Base-by-base conservation (phyloP, 1,140 invertebrate species). In the Drosophila cardini region DNA sequence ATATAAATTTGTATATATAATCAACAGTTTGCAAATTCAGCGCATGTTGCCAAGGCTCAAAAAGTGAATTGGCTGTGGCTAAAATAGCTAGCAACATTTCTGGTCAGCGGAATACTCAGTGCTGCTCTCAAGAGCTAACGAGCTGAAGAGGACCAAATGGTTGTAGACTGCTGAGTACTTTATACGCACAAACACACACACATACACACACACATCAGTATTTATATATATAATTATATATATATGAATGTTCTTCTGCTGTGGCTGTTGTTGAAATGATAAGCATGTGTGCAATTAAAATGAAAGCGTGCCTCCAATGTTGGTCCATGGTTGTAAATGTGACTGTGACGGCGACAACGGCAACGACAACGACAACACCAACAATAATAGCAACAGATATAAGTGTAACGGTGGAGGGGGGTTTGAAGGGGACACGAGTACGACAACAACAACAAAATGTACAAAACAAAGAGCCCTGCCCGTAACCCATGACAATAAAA, bases 201-300 rank as follows among this genome's bases (percentile, higher is more conserved):
- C 32, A 60, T 56, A 26, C 46, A 62, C 53, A 50, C 40, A 60
- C 52, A 55, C 48, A 63, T 65, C 18, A 58, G 26, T 9, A 18
- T 34, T 40, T 70, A 46, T 65, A 18, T 18, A 42, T 21, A 34
- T 64, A 45, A 50, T 32, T 48, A 32, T 36, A 56, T 38, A 18
- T 53, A 46, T 58, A 52, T 72, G 58, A 67, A 61, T 40, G 40
- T 42, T 53, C 43, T 57, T 53, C 62, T 48, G 45, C 38, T 53
- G 53, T 40, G 64, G 63, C 68, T 74, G 64, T 85, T 89, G 84
- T 83, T 87, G 84, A 87, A 87, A 87, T 87, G 83, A 87, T 87
- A 87, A 87, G 84, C 84, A 87, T 87, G 84, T 89, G 84, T 84
- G 84, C 84, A 87, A 87, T 87, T 87, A 87, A 87, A 89, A 89